Percentiles rank a stretch among this genome's conserved stretches.
Evolutionary conservation across 2,113 vertebrate species (phyloP).

Genomic region (Callospermophilus lateralis): DNA sequence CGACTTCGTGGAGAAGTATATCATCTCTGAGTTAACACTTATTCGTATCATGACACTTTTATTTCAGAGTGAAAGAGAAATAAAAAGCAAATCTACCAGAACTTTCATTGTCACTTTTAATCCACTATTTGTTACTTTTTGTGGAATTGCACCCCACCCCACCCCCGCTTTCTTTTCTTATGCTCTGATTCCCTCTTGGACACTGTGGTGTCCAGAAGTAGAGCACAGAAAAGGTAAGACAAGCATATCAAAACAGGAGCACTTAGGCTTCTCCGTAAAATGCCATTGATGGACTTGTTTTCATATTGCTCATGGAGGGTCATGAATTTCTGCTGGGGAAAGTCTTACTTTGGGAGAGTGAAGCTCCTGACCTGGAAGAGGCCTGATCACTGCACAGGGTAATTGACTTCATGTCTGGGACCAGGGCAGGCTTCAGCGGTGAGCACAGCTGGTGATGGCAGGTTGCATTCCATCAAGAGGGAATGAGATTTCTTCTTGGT

Average conservation of each 20-base stretch:
- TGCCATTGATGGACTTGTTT: not conserved
- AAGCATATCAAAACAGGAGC: not conserved
- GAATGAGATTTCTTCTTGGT: not conserved
- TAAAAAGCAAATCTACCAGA: not conserved
- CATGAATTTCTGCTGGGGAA: not conserved
- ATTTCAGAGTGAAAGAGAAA: not conserved
- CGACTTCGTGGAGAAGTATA: not conserved
- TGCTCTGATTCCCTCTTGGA: not conserved
- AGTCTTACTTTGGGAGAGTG: not conserved
- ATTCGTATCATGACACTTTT: not conserved
- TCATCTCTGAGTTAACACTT: constrained; percentile 2
- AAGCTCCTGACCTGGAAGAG: not conserved
- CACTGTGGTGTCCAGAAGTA: not conserved
- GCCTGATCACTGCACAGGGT: not conserved
- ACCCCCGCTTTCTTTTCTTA: not conserved
- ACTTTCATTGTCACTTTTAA: not conserved
- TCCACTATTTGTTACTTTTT: not conserved
- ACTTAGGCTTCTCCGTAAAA: not conserved
- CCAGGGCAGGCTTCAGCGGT: not conserved
- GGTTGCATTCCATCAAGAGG: not conserved
- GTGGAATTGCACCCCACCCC: not conserved
- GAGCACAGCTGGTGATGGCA: not conserved
- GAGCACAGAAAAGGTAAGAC: not conserved
- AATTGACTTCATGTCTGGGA: not conserved
- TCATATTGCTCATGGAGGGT: not conserved